A percentile compares a stretch with the other conserved stretches of the same genome.
Conservation (phyloP, 1,140 invertebrate genomes). For the Brachionus sp. region DNA sequence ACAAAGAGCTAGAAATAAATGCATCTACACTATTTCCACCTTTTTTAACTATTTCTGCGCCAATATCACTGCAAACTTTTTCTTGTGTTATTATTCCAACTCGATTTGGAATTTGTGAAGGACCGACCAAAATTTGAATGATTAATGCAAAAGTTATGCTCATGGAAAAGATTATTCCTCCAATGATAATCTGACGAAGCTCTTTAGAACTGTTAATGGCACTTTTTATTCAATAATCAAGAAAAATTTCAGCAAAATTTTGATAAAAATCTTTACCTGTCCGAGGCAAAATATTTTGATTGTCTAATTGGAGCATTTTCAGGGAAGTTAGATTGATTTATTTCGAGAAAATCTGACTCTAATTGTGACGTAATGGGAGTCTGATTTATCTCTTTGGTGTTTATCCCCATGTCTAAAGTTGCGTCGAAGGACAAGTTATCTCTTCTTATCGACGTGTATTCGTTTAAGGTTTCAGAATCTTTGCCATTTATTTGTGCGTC, state of each 20-base stretch:
- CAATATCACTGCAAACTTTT: conserved; percentile 38
- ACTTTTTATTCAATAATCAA: background rate
- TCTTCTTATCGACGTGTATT: conserved; percentile 5
- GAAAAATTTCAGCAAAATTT: background rate
- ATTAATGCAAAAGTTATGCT: conserved; percentile 30
- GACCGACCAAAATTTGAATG: conserved; percentile 38
- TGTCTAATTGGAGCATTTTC: conserved; percentile 32
- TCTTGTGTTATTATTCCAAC: conserved; percentile 38
- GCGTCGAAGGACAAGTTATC: background rate
- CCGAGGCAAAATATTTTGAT: conserved; percentile 39
- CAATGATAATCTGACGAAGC: background rate
- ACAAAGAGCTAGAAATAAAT: conserved; percentile 31
- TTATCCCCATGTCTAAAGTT: background rate
- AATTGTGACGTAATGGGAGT: background rate
- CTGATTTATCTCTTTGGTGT: background rate
- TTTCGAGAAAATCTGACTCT: conserved; percentile 3
- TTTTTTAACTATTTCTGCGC: conserved; percentile 14
- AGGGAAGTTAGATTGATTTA: background rate
- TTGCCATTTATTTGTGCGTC: background rate
- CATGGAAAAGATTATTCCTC: conserved; percentile 20
- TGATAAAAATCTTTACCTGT: conserved; percentile 6
- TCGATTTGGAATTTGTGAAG: conserved; percentile 9
- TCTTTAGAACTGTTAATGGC: conserved; percentile 23
- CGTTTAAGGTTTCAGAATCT: background rate
- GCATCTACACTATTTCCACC: conserved; percentile 41